Conservation (phyloP, 2,888 invertebrate species). For the Caenorhabditis panamensis region DNA sequence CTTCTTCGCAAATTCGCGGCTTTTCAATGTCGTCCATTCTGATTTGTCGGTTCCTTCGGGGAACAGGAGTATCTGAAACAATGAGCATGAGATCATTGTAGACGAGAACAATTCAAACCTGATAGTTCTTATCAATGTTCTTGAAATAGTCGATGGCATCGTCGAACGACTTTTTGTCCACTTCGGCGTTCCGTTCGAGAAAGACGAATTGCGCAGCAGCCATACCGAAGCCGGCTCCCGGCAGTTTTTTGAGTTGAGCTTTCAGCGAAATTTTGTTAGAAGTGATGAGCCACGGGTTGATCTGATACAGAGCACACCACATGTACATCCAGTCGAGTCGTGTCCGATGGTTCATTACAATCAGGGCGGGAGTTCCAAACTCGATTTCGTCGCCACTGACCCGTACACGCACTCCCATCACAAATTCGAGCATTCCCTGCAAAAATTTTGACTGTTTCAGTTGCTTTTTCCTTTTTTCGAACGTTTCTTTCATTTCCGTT, state of each 20-base stretch:
- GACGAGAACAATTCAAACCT: too few species aligned
- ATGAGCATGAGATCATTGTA: too few species aligned
- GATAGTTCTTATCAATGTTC: conserved; percentile 85
- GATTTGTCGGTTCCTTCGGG: conserved; percentile 93
- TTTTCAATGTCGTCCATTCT: conserved; percentile 85
- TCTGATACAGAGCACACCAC: conserved; percentile 90
- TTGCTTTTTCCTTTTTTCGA: not conserved
- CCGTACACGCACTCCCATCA: conserved; percentile 76
- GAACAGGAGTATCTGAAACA: conserved; percentile 87
- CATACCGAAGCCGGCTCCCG: conserved; percentile 93
- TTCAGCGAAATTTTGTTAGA: conserved; percentile 89
- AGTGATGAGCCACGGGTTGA: conserved; percentile 83
- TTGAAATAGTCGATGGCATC: conserved; percentile 88
- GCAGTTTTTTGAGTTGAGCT: conserved; percentile 88
- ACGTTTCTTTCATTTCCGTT: too few species aligned
- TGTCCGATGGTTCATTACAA: conserved; percentile 88
- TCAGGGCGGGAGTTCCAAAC: conserved; percentile 86
- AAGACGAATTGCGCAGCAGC: conserved; percentile 90
- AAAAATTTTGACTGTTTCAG: conserved; percentile 32
- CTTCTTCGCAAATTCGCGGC: conserved; percentile 77
- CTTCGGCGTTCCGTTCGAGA: conserved; percentile 89
- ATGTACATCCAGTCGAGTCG: conserved; percentile 92
- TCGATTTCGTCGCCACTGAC: conserved; percentile 79
- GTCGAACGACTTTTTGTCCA: conserved; percentile 86
- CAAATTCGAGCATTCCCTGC: conserved; percentile 78